Evolutionary conservation across 2,888 invertebrate species (phyloP), one percentile per base, ranked within the genome.

Genomic region (Pammene fasciana): DNA sequence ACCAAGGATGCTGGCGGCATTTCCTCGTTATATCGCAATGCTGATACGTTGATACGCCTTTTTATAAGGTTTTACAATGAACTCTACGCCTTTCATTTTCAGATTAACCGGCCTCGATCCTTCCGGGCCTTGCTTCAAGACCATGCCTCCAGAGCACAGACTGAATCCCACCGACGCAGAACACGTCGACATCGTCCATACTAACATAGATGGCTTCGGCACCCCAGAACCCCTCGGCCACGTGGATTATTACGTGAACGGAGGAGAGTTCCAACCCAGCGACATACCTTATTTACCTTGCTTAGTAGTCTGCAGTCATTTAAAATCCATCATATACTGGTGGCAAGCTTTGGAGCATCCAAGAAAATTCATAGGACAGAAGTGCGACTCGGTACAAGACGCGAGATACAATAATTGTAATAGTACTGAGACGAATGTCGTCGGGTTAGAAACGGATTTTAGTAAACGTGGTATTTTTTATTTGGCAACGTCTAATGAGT

Each of bases 181-280:
- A 0, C 77, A 74, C 61, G 90, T 92, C 0, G 91, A 92, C 50
- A 76, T 90, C 0, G 48, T 92, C 0, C 92, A 92, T 43, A 91
- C 92, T 0, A 92, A 92, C 68, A 92, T 92, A 1, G 92, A 92
- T 38, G 92, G 92, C 0, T 92, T 92, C 65, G 92, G 92, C 0
- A 90, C 87, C 4, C 90, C 92, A 0, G 88, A 91, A 61, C 75
- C 81, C 0, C 54, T 91, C 0, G 92, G 91, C 0, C 90, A 92
- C 67, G 73, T 92, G 0, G 92, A 92, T 48, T 86, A 86, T 52
- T 92, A 92, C 48, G 89, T 83, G 0, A 92, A 92, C 16, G 92
- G 92, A 0, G 92, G 92, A 0, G 92, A 92, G 59, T 92, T 76
- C 34, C 92, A 92, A 72, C 92, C 92, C 0, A 57, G 86, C 0